phyloP scores from a whole-genome alignment of 2,113 vertebrate species.

The Setophaga petechia region DNA sequence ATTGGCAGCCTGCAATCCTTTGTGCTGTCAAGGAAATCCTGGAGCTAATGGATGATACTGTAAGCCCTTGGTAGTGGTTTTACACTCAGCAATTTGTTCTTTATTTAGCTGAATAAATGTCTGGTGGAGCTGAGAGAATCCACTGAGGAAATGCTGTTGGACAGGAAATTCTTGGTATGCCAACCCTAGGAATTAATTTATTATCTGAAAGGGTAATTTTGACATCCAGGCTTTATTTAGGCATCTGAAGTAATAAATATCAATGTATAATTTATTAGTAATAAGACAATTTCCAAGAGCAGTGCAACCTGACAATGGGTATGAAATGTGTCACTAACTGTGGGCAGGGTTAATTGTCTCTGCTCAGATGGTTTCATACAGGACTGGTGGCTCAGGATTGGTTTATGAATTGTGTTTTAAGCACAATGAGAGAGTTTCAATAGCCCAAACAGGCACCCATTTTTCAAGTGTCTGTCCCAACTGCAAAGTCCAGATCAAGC shows the following conservation, averaged over 20 bases:
- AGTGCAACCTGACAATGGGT: not conserved
- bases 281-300: not conserved
- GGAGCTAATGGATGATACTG: not conserved
- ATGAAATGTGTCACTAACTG: not conserved
- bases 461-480: not conserved
- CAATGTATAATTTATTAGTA: not conserved
- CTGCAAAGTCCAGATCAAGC: not conserved
- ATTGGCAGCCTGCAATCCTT: slow-evolving; percentile 10
- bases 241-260: not conserved
- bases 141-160: not conserved
- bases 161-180: not conserved
- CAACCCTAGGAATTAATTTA: not conserved
- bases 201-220: not conserved
- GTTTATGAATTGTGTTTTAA: not conserved
- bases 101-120: slow-evolving; percentile 22
- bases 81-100: not conserved
- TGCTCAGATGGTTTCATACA: not conserved
- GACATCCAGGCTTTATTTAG: not conserved
- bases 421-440: not conserved
- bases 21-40: slow-evolving; percentile 41
- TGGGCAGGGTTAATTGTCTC: not conserved
- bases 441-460: not conserved
- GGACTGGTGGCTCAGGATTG: not conserved
- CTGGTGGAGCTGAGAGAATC: not conserved
- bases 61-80: not conserved